Evolutionary conservation across 2,113 vertebrate species (phyloP).

Genomic region (Engraulis encrasicolus): DNA sequence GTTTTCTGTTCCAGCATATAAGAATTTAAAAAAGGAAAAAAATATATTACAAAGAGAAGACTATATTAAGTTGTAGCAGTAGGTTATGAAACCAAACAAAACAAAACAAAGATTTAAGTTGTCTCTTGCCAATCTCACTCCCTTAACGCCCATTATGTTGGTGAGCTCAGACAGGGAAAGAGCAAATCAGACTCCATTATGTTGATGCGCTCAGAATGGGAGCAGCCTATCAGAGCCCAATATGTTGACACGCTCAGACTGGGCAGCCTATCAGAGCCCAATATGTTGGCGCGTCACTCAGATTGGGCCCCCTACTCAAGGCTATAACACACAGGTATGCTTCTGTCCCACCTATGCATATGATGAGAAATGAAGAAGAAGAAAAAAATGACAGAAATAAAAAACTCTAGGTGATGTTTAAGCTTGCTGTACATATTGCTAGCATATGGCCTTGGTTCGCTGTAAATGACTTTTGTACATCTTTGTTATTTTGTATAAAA

Average conservation of each 20-base stretch:
- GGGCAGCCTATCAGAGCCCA: background rate
- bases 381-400: slow-evolving; percentile 38
- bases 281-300: slow-evolving; percentile 66
- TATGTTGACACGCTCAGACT: no score
- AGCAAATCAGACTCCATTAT: no score
- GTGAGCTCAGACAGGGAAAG: no score
- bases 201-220: no score
- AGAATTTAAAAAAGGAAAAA: slow-evolving; percentile 55
- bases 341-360: slow-evolving; percentile 92
- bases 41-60: slow-evolving; percentile 66
- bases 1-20: background rate
- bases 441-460: slow-evolving; percentile 97
- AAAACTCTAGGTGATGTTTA: slow-evolving; percentile 83
- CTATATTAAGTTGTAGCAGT: slow-evolving; percentile 72
- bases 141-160: no score
- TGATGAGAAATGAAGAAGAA: slow-evolving; percentile 73
- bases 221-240: no score
- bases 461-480: slow-evolving; percentile 99
- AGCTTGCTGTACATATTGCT: slow-evolving; percentile 95
- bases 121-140: slow-evolving; percentile 61
- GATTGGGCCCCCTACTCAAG: slow-evolving; percentile 76
- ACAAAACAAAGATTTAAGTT: slow-evolving; percentile 34
- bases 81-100: slow-evolving; percentile 54
- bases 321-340: slow-evolving; percentile 75
- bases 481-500: slow-evolving; percentile 99